Percentiles rank a stretch among this genome's conserved stretches.
Evolutionary conservation across 2,888 invertebrate species (phyloP).

Genomic region (Pandemis corylana): DNA sequence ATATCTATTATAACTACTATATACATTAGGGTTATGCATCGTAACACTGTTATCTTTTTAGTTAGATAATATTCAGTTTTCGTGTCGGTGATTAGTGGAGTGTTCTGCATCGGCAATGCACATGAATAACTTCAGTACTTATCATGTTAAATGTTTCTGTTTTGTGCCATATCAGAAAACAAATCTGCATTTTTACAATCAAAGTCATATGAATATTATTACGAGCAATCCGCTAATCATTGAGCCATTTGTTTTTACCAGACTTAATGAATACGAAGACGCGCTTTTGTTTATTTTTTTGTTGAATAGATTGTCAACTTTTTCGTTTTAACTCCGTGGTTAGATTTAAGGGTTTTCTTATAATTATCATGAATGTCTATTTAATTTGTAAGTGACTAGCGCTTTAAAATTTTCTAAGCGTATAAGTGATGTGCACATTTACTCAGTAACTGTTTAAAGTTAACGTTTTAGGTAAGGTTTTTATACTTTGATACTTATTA

Average conservation of each 20-base stretch:
- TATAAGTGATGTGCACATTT: constrained; percentile 76
- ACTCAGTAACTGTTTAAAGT: constrained; percentile 77
- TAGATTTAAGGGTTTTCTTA: constrained; percentile 75
- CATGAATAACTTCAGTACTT: background rate
- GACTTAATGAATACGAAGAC: constrained; percentile 45
- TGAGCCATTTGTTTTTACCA: constrained; percentile 57
- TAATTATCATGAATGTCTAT: constrained; percentile 79
- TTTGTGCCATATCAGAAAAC: constrained; percentile 73
- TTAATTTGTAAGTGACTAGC: constrained; percentile 76
- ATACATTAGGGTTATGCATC: constrained; percentile 62
- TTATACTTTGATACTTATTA: constrained; percentile 85
- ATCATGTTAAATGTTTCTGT: constrained; percentile 54
- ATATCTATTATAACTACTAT: constrained; percentile 65
- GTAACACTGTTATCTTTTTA: constrained; percentile 58
- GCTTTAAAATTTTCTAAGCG: constrained; percentile 74
- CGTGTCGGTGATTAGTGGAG: constrained; percentile 69
- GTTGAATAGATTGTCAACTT: constrained; percentile 53
- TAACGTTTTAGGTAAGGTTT: constrained; percentile 75
- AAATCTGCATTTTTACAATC: constrained; percentile 46
- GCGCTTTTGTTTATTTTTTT: constrained; percentile 49
- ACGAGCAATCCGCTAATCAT: constrained; percentile 65
- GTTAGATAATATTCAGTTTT: constrained; percentile 49
- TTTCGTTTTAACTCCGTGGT: constrained; percentile 65
- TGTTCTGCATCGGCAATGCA: constrained; percentile 25
- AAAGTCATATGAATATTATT: constrained; percentile 45